A percentile compares a stretch with the other conserved stretches of the same genome.
These are phyloP conservation scores for Mycetomoellerius zeteki DNA, from an alignment of 1,140 invertebrate genomes.

Conservation along the genomic window DNA sequence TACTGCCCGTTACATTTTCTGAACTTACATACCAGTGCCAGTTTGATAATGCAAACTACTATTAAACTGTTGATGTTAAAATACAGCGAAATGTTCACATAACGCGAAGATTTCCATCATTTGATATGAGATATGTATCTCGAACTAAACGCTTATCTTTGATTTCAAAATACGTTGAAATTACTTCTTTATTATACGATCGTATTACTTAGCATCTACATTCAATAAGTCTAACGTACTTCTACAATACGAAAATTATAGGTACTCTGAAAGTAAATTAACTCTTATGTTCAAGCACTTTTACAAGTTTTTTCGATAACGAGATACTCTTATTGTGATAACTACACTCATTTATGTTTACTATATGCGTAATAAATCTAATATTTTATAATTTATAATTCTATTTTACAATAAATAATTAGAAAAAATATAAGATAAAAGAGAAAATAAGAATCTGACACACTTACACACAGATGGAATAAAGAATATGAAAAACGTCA, in stretches of 20 bases:
- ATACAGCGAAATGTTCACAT: slow-evolving; percentile 57
- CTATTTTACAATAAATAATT: not conserved
- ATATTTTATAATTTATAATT: not conserved
- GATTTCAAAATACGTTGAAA: slow-evolving; percentile 26
- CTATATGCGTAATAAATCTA: not conserved
- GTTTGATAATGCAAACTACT: slow-evolving; percentile 68
- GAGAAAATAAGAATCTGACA: not conserved
- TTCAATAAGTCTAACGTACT: not conserved
- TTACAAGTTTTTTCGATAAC: not conserved
- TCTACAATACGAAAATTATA: slow-evolving; percentile 3
- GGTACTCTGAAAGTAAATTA: slow-evolving; percentile 1
- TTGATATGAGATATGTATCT: slow-evolving; percentile 37
- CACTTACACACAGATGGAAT: not conserved
- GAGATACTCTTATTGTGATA: not conserved
- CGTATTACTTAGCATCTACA: slow-evolving; percentile 56
- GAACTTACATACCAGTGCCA: slow-evolving; percentile 33
- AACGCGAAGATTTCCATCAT: slow-evolving; percentile 38
- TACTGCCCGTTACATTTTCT: slow-evolving; percentile 39
- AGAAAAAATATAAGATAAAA: not conserved
- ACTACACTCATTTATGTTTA: not conserved
- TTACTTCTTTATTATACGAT: slow-evolving; percentile 46
- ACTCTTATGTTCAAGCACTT: not conserved
- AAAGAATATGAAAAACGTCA: not conserved
- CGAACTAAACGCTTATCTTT: slow-evolving; percentile 46
- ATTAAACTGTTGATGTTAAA: slow-evolving; percentile 74